Percentiles rank a stretch among this genome's conserved stretches.
Evolutionary conservation across 2,797 vertebrate species (phyloP).

Genomic region (Siniperca undulata): DNA sequence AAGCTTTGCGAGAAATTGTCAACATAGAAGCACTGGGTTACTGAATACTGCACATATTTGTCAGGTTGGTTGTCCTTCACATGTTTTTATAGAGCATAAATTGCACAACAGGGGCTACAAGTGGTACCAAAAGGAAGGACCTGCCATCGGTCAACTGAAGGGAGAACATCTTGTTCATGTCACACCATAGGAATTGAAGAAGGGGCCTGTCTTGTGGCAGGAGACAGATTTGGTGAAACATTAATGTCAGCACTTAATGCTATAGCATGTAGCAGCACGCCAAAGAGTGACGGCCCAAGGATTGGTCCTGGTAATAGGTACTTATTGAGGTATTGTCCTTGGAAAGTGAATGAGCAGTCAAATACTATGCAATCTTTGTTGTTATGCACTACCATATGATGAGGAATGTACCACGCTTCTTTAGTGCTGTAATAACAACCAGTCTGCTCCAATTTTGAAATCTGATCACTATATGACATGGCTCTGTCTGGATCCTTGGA

Average conservation of each 20-base stretch:
- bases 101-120: slow-evolving; percentile 25
- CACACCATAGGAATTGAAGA: not conserved
- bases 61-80: slow-evolving; percentile 1
- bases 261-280: not conserved
- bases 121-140: slow-evolving; percentile 25
- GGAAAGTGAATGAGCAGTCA: not conserved
- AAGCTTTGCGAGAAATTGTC: slow-evolving; percentile 9
- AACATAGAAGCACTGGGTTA: slow-evolving; percentile 13
- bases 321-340: not conserved
- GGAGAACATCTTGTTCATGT: not conserved
- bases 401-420: not conserved
- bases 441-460: not conserved
- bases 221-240: slow-evolving; percentile 4
- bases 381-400: not conserved
- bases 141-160: slow-evolving; percentile 9
- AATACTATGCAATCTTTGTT: not conserved
- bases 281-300: not conserved
- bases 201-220: not conserved
- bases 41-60: not conserved
- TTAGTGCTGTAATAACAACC: not conserved
- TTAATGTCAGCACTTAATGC: slow-evolving; percentile 1
- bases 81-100: slow-evolving; percentile 3
- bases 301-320: not conserved
- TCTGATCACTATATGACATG: not conserved
- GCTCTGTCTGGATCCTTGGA: not conserved